phyloP scores from a whole-genome alignment of 2,888 invertebrate genomes.

The Drosophila formosana region DNA sequence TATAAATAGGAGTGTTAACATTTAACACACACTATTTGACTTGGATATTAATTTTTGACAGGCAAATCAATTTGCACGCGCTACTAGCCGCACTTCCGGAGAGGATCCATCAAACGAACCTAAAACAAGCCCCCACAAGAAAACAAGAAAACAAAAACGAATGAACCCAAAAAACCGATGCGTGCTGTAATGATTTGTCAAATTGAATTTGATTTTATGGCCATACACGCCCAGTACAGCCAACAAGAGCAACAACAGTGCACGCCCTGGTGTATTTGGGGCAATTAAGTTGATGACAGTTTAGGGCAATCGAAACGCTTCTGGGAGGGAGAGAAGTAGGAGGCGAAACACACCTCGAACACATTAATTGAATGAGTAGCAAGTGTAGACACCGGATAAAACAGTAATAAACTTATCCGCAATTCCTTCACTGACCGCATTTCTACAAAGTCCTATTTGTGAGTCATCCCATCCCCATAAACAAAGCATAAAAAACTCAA shows the following conservation, averaged over 20 bases:
- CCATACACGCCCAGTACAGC: slow-evolving; percentile 41
- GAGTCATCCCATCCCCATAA: slow-evolving; percentile 17
- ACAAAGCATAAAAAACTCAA: neutral
- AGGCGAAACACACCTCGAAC: slow-evolving; percentile 46
- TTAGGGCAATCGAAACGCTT: slow-evolving; percentile 59
- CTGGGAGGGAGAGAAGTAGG: neutral
- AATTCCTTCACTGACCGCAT: slow-evolving; percentile 17
- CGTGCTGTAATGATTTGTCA: slow-evolving; percentile 61
- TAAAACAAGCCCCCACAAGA: slow-evolving; percentile 11
- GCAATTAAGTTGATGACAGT: slow-evolving; percentile 78
- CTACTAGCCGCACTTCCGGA: slow-evolving; percentile 43
- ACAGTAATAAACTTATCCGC: slow-evolving; percentile 35
- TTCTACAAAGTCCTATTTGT: slow-evolving; percentile 3
- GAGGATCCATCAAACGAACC: slow-evolving; percentile 32
- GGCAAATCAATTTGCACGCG: slow-evolving; percentile 63
- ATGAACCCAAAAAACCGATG: slow-evolving; percentile 27
- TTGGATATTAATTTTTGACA: slow-evolving; percentile 72
- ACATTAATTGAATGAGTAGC: slow-evolving; percentile 35
- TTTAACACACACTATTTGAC: slow-evolving; percentile 48
- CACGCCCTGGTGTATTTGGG: slow-evolving; percentile 64
- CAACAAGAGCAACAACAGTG: slow-evolving; percentile 9
- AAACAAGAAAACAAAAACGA: neutral
- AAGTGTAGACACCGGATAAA: slow-evolving; percentile 25
- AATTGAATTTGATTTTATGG: slow-evolving; percentile 62
- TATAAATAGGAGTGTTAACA: slow-evolving; percentile 53